Evolutionary conservation across 2,797 vertebrate genomes (phyloP).

Genomic region (Microctenopoma steveboyesi): DNA sequence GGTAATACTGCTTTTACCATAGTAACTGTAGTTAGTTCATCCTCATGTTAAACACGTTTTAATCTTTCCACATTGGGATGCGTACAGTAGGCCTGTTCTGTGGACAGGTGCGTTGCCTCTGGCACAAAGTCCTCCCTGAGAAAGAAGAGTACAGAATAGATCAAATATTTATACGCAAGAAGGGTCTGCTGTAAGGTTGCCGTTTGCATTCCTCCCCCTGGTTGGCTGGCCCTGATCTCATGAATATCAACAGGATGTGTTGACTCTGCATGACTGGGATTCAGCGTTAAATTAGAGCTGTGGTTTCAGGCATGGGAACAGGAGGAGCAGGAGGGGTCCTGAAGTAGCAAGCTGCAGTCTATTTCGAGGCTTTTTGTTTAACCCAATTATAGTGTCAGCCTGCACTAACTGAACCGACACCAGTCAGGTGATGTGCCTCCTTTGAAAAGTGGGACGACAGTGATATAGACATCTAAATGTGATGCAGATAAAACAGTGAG

Average conservation of each 20-base stretch:
- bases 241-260: constrained; percentile 56
- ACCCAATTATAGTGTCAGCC: constrained; percentile 70
- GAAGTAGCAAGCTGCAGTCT: constrained; percentile 56
- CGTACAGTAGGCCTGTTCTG: constrained; percentile 20
- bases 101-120: constrained; percentile 45
- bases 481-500: constrained; percentile 39
- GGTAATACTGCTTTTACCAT: too few relatives aligned
- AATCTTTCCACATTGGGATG: constrained; percentile 14
- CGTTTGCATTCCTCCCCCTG: constrained; percentile 45
- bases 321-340: constrained; percentile 43
- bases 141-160: constrained; percentile 40
- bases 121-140: constrained; percentile 32
- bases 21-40: too few relatives aligned
- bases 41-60: constrained; percentile 25
- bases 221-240: constrained; percentile 44
- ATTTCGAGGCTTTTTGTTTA: constrained; percentile 76
- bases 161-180: constrained; percentile 52
- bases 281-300: constrained; percentile 49
- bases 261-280: constrained; percentile 59
- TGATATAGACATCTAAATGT: constrained; percentile 39
- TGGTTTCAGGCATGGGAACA: constrained; percentile 52
- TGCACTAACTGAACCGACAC: constrained; percentile 43
- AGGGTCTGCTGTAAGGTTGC: constrained; percentile 14
- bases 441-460: constrained; percentile 65
- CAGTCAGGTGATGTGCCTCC: constrained; percentile 53